phyloP scores from a whole-genome alignment of 2,113 vertebrate species.

The Cyphomyrus discorhynchus region DNA sequence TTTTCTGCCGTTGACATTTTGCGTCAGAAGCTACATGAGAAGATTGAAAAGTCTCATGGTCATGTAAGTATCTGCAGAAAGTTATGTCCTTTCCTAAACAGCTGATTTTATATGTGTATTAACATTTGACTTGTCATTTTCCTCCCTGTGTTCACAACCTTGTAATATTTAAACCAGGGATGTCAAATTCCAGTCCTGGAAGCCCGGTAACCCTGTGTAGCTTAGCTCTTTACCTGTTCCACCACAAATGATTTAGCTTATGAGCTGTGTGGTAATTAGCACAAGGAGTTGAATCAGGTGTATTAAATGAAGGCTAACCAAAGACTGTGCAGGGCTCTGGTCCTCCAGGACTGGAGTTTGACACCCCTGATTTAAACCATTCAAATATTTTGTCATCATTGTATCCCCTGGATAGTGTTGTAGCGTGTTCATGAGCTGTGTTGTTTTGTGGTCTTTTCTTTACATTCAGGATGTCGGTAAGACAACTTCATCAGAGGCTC shows the following conservation, averaged over 20 bases:
- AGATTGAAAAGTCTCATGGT: slow-evolving; percentile 75
- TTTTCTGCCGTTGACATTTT: slow-evolving; percentile 72
- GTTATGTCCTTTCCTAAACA: background rate
- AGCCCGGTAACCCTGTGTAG: too few species aligned
- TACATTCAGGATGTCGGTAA: slow-evolving; percentile 54
- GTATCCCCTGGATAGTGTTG: background rate
- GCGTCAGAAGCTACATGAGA: slow-evolving; percentile 79
- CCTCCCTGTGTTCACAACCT: background rate
- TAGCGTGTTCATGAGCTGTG: background rate
- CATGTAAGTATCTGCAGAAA: slow-evolving; percentile 62
- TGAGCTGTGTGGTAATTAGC: too few species aligned
- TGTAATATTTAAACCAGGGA: background rate
- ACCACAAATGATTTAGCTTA: too few species aligned
- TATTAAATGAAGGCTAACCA: too few species aligned
- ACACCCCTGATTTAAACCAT: background rate
- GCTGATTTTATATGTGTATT: background rate
- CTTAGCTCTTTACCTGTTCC: too few species aligned
- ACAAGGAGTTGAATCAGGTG: too few species aligned
- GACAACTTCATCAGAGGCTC: slow-evolving; percentile 57
- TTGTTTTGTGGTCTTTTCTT: background rate
- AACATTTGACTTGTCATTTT: background rate
- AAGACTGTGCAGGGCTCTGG: too few species aligned
- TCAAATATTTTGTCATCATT: too few species aligned
- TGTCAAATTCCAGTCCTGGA: too few species aligned
- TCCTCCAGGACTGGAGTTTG: too few species aligned